Base-by-base conservation (phyloP, 1,140 invertebrate genomes). In the Leguminivora glycinivorella region DNA sequence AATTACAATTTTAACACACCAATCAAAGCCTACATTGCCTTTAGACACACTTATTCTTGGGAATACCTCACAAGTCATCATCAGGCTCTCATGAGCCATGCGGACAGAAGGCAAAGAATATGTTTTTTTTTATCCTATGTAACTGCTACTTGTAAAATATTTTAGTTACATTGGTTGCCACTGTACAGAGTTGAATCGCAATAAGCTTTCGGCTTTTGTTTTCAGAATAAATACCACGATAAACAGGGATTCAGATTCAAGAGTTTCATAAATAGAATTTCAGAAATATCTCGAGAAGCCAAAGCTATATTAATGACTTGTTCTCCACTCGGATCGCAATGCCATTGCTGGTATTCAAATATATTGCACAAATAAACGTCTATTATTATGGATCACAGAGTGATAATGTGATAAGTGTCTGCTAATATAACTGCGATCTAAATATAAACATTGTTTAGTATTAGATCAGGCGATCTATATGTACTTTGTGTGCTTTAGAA, bases 381-480 rank as follows among this genome's bases (percentile, higher is more conserved):
- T 63, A 31, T 60, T 29, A 60, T 60, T 60, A 60, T 60, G 7
- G 14, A 25, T 63, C 14, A 29, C 26, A 63, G 10, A 60, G 58
- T 29, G 58, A 63, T 63, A 63, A 63, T 63, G 58, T 29, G 58
- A 31, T 31, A 31, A 63, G 26, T 63, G 58, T 19, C 14, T 63
- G 29, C 26, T 31, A 63, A 63, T 52, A 17, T 63, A 63, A 63
- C 17, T 63, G 14, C 56, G 24, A 60, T 60, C 56, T 60, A 63
- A 63, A 63, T 17, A 63, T 63, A 63, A 63, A 29, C 14, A 63
- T 26, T 52, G 47, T 63, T 63, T 63, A 63, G 58, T 29, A 63
- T n/a, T 63, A 63, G 58, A 63, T 29, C 58, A 31, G 25, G 43
- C 19, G 17, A 19, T 52, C 7, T 9, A 34, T 12, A 34, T 34